Conservation (phyloP, 2,797 vertebrate species). For the Fratercula arctica region DNA sequence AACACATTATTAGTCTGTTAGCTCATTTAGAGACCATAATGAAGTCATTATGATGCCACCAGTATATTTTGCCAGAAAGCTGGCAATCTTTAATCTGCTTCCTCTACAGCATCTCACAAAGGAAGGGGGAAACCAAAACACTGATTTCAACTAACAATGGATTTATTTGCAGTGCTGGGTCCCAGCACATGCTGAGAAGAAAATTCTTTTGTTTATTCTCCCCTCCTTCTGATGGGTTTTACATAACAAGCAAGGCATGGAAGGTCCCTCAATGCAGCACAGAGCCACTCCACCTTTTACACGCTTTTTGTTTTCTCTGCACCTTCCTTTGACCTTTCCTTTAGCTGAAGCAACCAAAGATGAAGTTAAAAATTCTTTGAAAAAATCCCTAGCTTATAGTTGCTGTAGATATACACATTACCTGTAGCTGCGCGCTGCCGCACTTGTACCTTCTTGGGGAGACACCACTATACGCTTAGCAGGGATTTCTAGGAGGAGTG, state of each 20-base stretch:
- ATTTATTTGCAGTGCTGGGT: constrained; percentile 4
- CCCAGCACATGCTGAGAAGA: constrained; percentile 29
- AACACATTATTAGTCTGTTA: constrained; percentile 24
- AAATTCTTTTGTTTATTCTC: constrained; percentile 6
- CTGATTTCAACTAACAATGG: constrained; percentile 47
- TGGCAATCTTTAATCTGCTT: constrained; percentile 59
- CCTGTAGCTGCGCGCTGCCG: fast-evolving
- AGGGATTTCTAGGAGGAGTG: not conserved
- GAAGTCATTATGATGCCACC: constrained; percentile 54
- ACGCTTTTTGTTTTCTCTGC: not conserved
- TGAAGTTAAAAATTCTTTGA: not conserved
- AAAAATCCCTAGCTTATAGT: not conserved
- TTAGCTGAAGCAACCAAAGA: not conserved
- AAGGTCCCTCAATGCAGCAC: not conserved
- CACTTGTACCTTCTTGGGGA: not conserved
- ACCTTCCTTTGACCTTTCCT: not conserved
- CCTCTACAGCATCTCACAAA: constrained; percentile 44
- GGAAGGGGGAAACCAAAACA: constrained; percentile 63
- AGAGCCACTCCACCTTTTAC: not conserved
- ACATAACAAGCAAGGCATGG: not conserved
- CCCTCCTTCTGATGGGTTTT: constrained; percentile 3
- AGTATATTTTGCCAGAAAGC: constrained; percentile 39
- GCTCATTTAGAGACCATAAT: constrained; percentile 41
- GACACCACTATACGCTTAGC: not conserved
- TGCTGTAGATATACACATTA: fast-evolving